A percentile compares a stretch with the other conserved stretches of the same genome.
Conservation (phyloP, 2,113 vertebrate genomes). For the Ammospiza nelsoni region DNA sequence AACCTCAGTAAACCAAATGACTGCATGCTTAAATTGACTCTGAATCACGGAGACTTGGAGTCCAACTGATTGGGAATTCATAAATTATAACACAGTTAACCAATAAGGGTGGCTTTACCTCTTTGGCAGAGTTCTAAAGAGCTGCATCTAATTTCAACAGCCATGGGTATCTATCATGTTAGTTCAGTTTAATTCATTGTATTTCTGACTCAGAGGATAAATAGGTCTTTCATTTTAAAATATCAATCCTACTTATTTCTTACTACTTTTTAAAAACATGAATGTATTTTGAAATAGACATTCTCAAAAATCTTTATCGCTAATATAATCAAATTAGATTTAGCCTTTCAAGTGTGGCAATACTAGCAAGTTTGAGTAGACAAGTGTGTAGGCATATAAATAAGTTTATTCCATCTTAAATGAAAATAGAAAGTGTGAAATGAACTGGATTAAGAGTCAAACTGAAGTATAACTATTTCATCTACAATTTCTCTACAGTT, state of each 20-base stretch:
- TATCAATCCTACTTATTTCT: background rate
- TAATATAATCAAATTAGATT: background rate
- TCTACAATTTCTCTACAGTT: background rate
- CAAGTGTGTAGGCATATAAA: background rate
- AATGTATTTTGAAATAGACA: background rate
- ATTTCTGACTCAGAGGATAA: background rate
- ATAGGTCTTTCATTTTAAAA: background rate
- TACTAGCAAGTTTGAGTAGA: background rate
- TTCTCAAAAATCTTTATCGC: background rate
- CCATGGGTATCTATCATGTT: background rate
- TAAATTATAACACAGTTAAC: background rate
- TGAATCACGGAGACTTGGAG: background rate
- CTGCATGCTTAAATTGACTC: background rate
- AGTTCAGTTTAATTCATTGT: background rate
- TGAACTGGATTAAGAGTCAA: background rate
- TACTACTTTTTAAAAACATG: background rate
- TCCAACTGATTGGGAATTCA: background rate
- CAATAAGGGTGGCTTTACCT: background rate
- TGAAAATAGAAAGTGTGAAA: conserved; percentile 15
- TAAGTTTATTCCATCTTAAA: background rate
- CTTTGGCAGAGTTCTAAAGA: background rate
- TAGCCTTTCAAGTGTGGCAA: background rate
- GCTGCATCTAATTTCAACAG: background rate
- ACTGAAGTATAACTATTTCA: background rate
- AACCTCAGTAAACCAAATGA: background rate